phyloP scores from a whole-genome alignment of 2,113 vertebrate species.

The Canis aureus region DNA sequence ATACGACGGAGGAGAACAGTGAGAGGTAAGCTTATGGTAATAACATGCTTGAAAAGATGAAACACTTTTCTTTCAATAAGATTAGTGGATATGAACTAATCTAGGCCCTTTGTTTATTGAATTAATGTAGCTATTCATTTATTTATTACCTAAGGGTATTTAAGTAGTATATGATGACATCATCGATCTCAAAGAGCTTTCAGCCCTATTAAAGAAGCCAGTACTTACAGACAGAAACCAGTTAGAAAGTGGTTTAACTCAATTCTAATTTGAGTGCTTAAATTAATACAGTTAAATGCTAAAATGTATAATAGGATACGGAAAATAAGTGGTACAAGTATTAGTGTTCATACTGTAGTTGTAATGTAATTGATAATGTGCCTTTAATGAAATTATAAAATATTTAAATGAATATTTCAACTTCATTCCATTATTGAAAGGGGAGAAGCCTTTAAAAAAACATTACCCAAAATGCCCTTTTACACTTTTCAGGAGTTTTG shows the following conservation, averaged over 20 bases:
- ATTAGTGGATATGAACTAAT: not conserved
- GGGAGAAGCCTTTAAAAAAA: not conserved
- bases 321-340: not conserved
- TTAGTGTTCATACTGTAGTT: not conserved
- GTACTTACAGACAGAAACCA: not conserved
- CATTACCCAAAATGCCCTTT: not conserved
- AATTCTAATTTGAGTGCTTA: not conserved
- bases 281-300: slow-evolving; percentile 12
- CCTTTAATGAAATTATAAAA: slow-evolving; percentile 41
- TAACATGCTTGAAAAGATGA: not conserved
- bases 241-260: slow-evolving; percentile 39
- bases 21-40: slow-evolving; percentile 88
- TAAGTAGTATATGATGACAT: not conserved
- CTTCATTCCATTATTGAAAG: not conserved
- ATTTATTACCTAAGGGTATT: not conserved
- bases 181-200: not conserved
- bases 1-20: slow-evolving; percentile 82
- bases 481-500: not conserved
- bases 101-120: not conserved
- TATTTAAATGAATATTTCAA: slow-evolving; percentile 10
- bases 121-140: not conserved
- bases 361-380: not conserved
- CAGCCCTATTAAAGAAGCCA: not conserved
- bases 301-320: not conserved
- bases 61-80: not conserved